These are phyloP conservation scores for Digitonthophagus gazella DNA, from an alignment of 2,888 invertebrate species.

Conservation along the genomic window DNA sequence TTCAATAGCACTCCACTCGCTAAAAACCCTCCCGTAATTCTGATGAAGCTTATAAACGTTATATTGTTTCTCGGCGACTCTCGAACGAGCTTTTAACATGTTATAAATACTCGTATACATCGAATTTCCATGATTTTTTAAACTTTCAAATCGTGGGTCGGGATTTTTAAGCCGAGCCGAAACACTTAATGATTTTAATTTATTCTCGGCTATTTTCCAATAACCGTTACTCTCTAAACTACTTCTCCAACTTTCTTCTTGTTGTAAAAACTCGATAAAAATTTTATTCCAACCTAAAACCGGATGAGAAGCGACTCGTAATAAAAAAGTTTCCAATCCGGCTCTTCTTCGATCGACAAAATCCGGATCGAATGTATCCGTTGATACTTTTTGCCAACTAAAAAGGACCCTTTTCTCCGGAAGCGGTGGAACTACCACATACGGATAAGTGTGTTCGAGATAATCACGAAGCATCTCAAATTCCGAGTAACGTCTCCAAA, in stretches of 20 bases:
- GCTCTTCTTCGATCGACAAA: slow-evolving; percentile 81
- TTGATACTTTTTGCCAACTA: slow-evolving; percentile 74
- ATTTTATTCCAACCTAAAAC: slow-evolving; percentile 71
- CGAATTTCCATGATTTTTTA: slow-evolving; percentile 73
- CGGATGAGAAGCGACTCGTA: slow-evolving; percentile 74
- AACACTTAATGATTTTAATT: slow-evolving; percentile 71
- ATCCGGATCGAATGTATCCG: slow-evolving; percentile 80
- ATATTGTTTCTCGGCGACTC: slow-evolving; percentile 73
- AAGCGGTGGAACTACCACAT: slow-evolving; percentile 74
- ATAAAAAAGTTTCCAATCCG: slow-evolving; percentile 76
- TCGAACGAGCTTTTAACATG: slow-evolving; percentile 61
- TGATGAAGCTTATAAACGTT: slow-evolving; percentile 77
- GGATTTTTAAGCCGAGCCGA: slow-evolving; percentile 71
- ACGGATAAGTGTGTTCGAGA: slow-evolving; percentile 75
- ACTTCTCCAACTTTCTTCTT: slow-evolving; percentile 78
- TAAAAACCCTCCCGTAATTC: slow-evolving; percentile 78
- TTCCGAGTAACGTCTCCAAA: slow-evolving; percentile 81
- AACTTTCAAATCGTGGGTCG: slow-evolving; percentile 70
- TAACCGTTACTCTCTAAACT: slow-evolving; percentile 73
- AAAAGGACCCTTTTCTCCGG: slow-evolving; percentile 76
- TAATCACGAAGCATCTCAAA: slow-evolving; percentile 79
- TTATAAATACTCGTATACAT: slow-evolving; percentile 63
- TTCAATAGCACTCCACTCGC: slow-evolving; percentile 83
- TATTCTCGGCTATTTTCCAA: slow-evolving; percentile 73
- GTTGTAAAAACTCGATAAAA: slow-evolving; percentile 74